Evolutionary conservation across 2,797 vertebrate genomes (phyloP), one percentile per base, ranked within the genome.

Genomic region (Otus scops): DNA sequence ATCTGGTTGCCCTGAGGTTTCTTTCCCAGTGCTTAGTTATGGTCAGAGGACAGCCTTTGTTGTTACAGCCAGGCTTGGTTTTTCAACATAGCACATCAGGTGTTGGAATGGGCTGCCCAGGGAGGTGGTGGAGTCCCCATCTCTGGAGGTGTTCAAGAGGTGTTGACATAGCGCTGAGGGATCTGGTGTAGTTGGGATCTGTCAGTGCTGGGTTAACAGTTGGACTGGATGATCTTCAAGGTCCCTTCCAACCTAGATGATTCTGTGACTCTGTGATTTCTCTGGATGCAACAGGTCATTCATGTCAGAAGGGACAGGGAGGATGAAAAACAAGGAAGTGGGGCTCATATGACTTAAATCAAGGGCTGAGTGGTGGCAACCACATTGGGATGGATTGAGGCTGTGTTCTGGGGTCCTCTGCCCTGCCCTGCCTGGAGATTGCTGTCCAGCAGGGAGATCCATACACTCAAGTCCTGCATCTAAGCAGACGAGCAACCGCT

Each of bases 361-460:
- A 63, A 47, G 19, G 60, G 18, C 45, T 61, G 71, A 32, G 39
- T 28, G 77, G 26, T 39, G 51, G 39, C 32, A 75, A 28, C 28
- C n/a, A n/a, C 20, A 0, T 0, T 60, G 50, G 32, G 18, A 64
- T 2, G 28, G 34, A 59, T 1, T 28, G 34, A 64, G 32, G 10
- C 27, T 10, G 6, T 38, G 27, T 51, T 41, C 59, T 63, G 38
- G 12, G 19, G 10, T 4, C 19, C 32, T 39, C 30, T 67, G 39
- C 45, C 12, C 54, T 68, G 60, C 68, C 30, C 32, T 18, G 27
- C 19, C 41, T 43, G 41, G 15, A 10, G 19, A 9, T 7, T 68
- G 36, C 36, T 68, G 41, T 41, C 47, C 36, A 28, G 9, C 21
- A 27, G 54, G 19, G 60, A 53, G 22, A 5, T 61, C 38, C 30